A percentile compares a stretch with the other conserved stretches of the same genome.
These are phyloP conservation scores for Drosophila pseudotalamancana DNA, from an alignment of 2,888 invertebrate genomes.

Conservation along the genomic window DNA sequence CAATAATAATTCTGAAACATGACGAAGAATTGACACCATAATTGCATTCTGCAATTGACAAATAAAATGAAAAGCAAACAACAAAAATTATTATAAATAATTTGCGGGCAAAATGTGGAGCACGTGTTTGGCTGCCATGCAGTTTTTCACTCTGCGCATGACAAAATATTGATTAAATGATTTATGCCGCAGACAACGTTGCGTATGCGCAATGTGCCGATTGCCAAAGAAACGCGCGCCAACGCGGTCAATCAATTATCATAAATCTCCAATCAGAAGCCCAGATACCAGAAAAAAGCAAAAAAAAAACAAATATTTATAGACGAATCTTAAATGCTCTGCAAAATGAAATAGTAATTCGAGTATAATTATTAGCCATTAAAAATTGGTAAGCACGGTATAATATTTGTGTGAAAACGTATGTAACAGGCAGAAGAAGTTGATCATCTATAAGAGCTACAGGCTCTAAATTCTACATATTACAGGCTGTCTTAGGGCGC, in stretches of 20 bases:
- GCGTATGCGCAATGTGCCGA: slow-evolving; percentile 65
- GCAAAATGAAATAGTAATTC: background rate
- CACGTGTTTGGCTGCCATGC: slow-evolving; percentile 64
- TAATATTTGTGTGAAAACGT: no score
- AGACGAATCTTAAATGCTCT: slow-evolving; percentile 23
- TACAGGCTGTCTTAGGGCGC: no score
- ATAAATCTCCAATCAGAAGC: slow-evolving; percentile 59
- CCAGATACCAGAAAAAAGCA: slow-evolving; percentile 10
- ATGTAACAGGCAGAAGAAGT: no score
- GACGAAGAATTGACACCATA: slow-evolving; percentile 65
- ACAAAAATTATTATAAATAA: slow-evolving; percentile 4
- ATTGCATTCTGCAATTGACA: slow-evolving; percentile 47
- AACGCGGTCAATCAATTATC: slow-evolving; percentile 68
- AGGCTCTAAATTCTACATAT: no score
- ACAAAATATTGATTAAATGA: slow-evolving; percentile 78
- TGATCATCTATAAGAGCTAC: no score
- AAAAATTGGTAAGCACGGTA: no score
- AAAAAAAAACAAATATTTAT: background rate
- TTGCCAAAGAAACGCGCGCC: slow-evolving; percentile 47
- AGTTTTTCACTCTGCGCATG: slow-evolving; percentile 62
- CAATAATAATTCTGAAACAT: slow-evolving; percentile 66
- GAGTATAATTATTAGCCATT: no score
- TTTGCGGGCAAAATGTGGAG: slow-evolving; percentile 60
- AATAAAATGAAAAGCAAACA: slow-evolving; percentile 6
- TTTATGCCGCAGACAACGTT: slow-evolving; percentile 61